Evolutionary conservation across 2,113 vertebrate genomes (phyloP), one percentile per base, ranked within the genome.

Genomic region (Psittacula cyanocephala): DNA sequence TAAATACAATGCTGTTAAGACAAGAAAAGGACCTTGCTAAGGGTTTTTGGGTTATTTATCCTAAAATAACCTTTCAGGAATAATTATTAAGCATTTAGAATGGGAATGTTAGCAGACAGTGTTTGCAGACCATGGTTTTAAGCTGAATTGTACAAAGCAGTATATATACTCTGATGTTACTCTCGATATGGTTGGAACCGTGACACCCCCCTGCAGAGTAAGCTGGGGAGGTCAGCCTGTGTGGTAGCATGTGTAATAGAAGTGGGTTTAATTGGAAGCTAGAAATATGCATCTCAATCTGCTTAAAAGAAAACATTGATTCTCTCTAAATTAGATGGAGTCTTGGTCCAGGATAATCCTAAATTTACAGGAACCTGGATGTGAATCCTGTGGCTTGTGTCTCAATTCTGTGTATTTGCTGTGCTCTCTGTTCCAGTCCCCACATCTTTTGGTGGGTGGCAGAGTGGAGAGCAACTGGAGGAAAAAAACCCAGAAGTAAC

Each of bases 21-120:
- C 37, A 28, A 86, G 47, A 86, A 96, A 84, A 71, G 39, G 6
- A 75, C 94, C 59, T 86, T 60, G 39, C 23, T 37, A 52, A 75
- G 37, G 33, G 24, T 65, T 81, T 88, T 81, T 37, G 37, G 37
- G 37, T 37, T 37, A 37, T 84, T 86, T 0, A 72, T 75, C 17
- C 24, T 41, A 43, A 93, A 75, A 80, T 75, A 72, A 75, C 17
- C 18, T 76, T 13, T 80, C 2, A 0, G 49, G 39, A 83, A 72
- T 81, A 28, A 83, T 78, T 69, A 37, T 76, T 33, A 75, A 69
- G 27, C 18, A 31, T 83, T 93, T 57, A 37, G 43, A 46, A 41
- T 17, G 37, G 62, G 52, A 49, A 44, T 28, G 24, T 63, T 57
- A 80, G 67, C 25, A 59, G 53, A 25, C 52, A 65, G 3, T 10